A percentile compares a stretch with the other conserved stretches of the same genome.
Conservation (phyloP, 2,888 invertebrate species). For the Drosophila histrio region DNA sequence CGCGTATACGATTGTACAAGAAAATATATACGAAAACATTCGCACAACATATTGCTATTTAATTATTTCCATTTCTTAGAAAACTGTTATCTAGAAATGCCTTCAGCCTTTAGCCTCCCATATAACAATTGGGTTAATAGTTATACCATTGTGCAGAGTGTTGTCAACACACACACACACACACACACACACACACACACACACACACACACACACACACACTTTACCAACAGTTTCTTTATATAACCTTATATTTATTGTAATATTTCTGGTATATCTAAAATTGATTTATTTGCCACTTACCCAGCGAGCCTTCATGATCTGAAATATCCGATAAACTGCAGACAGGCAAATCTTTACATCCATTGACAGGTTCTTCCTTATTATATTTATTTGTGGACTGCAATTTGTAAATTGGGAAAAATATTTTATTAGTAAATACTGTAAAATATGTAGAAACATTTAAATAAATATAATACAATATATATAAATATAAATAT, state of each 20-base stretch:
- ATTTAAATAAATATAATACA: not conserved
- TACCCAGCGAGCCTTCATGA: constrained; percentile 94
- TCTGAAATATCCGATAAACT: constrained; percentile 96
- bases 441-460: not conserved
- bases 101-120: constrained; percentile 25
- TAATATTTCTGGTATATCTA: not conserved
- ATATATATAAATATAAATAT: not conserved
- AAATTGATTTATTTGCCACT: constrained; percentile 84
- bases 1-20: constrained; percentile 21
- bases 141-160: constrained; percentile 9
- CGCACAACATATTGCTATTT: constrained; percentile 68
- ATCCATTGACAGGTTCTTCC: constrained; percentile 87
- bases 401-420: constrained; percentile 49
- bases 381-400: constrained; percentile 82
- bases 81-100: constrained; percentile 70
- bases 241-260: not conserved
- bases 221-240: not conserved
- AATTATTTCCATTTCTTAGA: constrained; percentile 75
- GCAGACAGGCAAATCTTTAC: constrained; percentile 90
- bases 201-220: too few relatives aligned
- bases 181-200: too few relatives aligned
- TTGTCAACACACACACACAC: too few relatives aligned
- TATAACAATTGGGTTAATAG: constrained; percentile 31
- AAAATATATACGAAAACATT: constrained; percentile 28
- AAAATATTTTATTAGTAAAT: not conserved